Evolutionary conservation across 2,888 invertebrate species (phyloP), one percentile per base, ranked within the genome.

Genomic region (Norana najaformis): DNA sequence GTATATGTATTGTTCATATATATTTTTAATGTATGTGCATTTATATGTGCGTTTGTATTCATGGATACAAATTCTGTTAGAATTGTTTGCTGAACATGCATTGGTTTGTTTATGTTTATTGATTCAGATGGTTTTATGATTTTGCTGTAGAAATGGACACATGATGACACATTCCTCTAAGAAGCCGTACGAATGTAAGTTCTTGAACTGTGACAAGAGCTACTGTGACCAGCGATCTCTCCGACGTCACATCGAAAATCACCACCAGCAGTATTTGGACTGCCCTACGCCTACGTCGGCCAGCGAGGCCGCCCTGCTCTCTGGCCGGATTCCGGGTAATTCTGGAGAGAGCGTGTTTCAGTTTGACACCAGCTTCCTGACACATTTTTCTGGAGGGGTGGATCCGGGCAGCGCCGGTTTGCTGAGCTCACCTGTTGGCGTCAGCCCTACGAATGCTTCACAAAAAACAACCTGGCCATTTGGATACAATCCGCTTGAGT

Each of bases 161-260:
- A 97, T 98, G 97, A 96, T 99, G 94, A 99, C 99, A 90, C 99
- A 99, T 95, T 96, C 98, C 93, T 98, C 98, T 95, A 98, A 99
- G 95, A 99, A 99, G 95, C 99, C 99, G 35, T 99, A 98, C 96
- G 98, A 98, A 95, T 99, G 99, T 96, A 97, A 97, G 95, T 97
- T 98, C 91, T 97, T 98, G 93, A 98, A 98, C 90, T 99, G 99
- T 95, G 98, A 98, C 92, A 98, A 98, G 95, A 98, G 98, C 91
- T 99, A 99, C 95, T 99, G 99, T 96, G 99, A 99, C 95, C 98
- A 98, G 88, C 96, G 99, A 90, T 98, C 98, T 23, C 95, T 99
- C 92, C 96, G 98, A 90, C 96, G 99, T 89, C 99, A 99, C 95
- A 97, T 98, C 41, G 98, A 98, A 95, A 98, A 98, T 95, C 90